A percentile compares a stretch with the other conserved stretches of the same genome.
Conservation (phyloP, 2,797 vertebrate genomes). For the Hydrophis major region DNA sequence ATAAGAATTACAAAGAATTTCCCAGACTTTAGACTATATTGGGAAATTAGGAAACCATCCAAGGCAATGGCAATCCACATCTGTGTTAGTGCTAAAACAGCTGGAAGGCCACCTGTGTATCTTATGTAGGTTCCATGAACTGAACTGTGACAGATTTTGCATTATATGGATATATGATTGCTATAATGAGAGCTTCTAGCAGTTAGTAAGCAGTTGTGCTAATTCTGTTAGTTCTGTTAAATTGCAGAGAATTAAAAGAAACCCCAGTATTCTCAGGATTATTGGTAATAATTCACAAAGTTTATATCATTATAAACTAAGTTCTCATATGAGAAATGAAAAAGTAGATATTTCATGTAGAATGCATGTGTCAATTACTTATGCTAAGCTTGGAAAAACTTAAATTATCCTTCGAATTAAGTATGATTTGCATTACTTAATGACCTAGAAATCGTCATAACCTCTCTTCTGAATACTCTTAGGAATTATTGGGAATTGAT, state of each 20-base stretch:
- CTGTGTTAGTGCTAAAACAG: background rate
- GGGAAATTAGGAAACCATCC: background rate
- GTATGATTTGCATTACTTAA: constrained; percentile 30
- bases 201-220: background rate
- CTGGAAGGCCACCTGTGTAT: too few relatives aligned
- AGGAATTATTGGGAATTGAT: constrained; percentile 35
- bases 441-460: constrained; percentile 39
- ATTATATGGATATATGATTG: background rate
- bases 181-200: background rate
- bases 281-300: constrained; percentile 46
- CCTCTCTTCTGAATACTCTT: background rate
- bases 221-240: background rate
- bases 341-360: constrained; percentile 38
- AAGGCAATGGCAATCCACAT: background rate
- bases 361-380: constrained; percentile 22
- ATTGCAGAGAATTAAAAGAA: background rate
- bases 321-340: constrained; percentile 26
- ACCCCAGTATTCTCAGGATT: background rate
- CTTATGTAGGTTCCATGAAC: background rate
- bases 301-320: constrained; percentile 37
- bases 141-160: background rate
- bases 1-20: background rate
- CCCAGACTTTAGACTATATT: background rate
- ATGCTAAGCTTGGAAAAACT: constrained; percentile 30
- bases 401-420: constrained; percentile 36